phyloP scores from a whole-genome alignment of 2,113 vertebrate species.

The Lipotes vexillifer region DNA sequence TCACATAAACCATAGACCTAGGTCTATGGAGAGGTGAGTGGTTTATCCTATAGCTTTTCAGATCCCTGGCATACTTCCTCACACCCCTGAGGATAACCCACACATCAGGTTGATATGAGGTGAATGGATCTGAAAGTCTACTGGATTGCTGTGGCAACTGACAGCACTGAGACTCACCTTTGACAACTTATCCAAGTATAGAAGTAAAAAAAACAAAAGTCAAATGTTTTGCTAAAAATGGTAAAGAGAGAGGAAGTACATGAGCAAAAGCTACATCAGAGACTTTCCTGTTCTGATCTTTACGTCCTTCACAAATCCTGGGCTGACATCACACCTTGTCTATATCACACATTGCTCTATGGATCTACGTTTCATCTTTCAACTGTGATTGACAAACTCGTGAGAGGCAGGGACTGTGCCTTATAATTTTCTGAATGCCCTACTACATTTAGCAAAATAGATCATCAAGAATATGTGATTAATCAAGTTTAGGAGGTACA shows the following conservation, averaged over 20 bases:
- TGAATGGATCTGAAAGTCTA: background rate
- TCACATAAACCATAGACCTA: background rate
- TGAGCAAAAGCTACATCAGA: background rate
- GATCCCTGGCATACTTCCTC: background rate
- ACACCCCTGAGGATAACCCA: background rate
- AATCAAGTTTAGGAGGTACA: background rate
- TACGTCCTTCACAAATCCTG: background rate
- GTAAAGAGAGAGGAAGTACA: background rate
- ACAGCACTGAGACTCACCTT: background rate
- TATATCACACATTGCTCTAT: background rate
- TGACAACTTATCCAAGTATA: background rate
- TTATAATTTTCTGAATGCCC: background rate
- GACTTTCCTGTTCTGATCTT: background rate
- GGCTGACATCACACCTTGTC: background rate
- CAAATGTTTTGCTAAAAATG: background rate
- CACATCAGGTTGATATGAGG: background rate
- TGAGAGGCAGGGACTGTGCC: background rate
- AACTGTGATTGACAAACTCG: background rate
- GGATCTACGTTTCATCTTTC: background rate
- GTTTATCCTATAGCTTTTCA: background rate
- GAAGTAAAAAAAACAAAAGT: background rate
- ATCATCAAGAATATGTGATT: background rate
- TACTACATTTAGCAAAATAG: background rate
- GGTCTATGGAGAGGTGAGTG: background rate
- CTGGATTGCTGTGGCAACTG: background rate